Conservation (phyloP, 2,797 vertebrate genomes). For the Leptodactylus fallax region DNA sequence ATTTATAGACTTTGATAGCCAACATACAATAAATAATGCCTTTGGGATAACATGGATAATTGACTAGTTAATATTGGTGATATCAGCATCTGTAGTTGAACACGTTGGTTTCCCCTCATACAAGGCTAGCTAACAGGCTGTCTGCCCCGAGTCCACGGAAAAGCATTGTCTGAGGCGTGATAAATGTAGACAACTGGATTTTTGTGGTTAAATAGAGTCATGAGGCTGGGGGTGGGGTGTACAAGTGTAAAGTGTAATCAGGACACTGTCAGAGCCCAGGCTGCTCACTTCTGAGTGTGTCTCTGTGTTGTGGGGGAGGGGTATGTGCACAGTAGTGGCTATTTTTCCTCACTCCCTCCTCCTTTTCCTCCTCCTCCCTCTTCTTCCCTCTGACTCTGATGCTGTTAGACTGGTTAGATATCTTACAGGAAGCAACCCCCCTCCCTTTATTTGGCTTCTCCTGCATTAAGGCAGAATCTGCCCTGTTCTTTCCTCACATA, state of each 20-base stretch:
- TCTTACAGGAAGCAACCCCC: conserved; percentile 63
- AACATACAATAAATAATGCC: neutral
- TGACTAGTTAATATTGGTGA: too few species aligned
- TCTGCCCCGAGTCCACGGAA: neutral
- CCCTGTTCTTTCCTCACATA: conserved; percentile 47
- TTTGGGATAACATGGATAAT: too few species aligned
- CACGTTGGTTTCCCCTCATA: neutral
- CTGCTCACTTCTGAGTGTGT: conserved; percentile 63
- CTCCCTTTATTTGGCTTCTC: conserved; percentile 59
- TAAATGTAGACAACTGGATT: conserved; percentile 55
- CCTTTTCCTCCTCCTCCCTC: conserved; percentile 42
- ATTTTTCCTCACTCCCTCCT: conserved; percentile 59
- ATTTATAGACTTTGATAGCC: neutral
- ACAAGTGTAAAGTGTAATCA: conserved; percentile 58
- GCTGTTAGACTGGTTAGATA: conserved; percentile 65
- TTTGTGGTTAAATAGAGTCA: conserved; percentile 61
- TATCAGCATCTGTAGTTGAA: too few species aligned
- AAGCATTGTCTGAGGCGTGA: conserved; percentile 30
- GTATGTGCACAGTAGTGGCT: conserved; percentile 64
- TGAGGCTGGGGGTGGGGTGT: conserved; percentile 46
- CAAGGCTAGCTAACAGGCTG: neutral
- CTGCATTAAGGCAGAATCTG: conserved; percentile 59
- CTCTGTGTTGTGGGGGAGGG: conserved; percentile 58
- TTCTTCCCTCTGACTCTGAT: conserved; percentile 57
- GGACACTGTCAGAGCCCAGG: conserved; percentile 59